Evolutionary conservation across 2,888 invertebrate species (phyloP).

Genomic region (Aleiodes testaceus): DNA sequence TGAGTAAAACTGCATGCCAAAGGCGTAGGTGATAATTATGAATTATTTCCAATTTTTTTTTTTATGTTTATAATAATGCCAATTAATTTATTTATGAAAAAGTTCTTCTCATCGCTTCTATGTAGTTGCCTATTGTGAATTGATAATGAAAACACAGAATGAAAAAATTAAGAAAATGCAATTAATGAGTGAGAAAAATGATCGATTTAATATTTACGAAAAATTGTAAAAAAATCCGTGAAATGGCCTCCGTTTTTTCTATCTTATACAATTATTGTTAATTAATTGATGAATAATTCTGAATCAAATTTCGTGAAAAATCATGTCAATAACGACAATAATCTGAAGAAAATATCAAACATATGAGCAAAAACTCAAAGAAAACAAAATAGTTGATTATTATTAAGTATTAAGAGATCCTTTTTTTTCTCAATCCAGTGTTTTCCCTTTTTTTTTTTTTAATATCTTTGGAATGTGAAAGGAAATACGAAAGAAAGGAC

Average conservation of each 20-base stretch:
- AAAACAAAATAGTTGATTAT: slow-evolving; percentile 34
- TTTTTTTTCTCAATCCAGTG: slow-evolving; percentile 28
- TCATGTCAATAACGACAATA: slow-evolving; percentile 47
- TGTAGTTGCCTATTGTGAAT: slow-evolving; percentile 38
- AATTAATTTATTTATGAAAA: background rate
- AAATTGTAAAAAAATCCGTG: no score
- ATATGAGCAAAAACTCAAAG: slow-evolving; percentile 48
- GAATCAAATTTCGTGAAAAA: slow-evolving; percentile 37
- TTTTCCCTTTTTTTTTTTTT: slow-evolving; percentile 26
- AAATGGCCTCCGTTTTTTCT: slow-evolving; percentile 3
- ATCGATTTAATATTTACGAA: background rate
- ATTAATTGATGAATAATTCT: slow-evolving; percentile 41
- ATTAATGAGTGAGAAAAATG: slow-evolving; percentile 41
- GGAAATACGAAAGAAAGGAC: background rate
- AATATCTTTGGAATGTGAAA: slow-evolving; percentile 3
- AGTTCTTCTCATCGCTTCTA: slow-evolving; percentile 33
- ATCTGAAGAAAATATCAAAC: slow-evolving; percentile 48
- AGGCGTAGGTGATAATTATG: slow-evolving; percentile 38
- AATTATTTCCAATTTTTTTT: background rate
- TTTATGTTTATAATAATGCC: no score
- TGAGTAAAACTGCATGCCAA: slow-evolving; percentile 39
- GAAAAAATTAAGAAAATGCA: slow-evolving; percentile 43
- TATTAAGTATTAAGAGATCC: slow-evolving; percentile 1
- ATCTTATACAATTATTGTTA: slow-evolving; percentile 36
- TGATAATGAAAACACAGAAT: slow-evolving; percentile 9